These are phyloP conservation scores for Chaenogobius annularis DNA, from an alignment of 2,113 vertebrate species.

Conservation along the genomic window DNA sequence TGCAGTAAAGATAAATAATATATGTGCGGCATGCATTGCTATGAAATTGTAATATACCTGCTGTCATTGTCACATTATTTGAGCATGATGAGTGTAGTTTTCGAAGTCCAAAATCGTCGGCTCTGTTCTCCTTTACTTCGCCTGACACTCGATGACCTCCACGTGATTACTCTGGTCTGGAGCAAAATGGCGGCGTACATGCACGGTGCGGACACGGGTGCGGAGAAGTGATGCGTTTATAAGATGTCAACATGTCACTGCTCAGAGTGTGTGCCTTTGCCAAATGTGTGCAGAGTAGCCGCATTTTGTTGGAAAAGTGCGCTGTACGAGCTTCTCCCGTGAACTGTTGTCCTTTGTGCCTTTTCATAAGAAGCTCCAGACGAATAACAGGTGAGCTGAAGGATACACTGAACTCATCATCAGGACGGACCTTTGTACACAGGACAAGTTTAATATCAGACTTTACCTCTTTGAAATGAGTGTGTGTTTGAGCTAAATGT, in stretches of 20 bases:
- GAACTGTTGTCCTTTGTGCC: conserved; percentile 51
- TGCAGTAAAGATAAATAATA: too few relatives aligned
- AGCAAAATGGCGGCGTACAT: conserved; percentile 71
- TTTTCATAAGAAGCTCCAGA: conserved; percentile 31
- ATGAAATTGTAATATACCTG: background rate
- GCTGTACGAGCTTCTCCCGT: conserved; percentile 17
- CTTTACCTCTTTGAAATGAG: background rate
- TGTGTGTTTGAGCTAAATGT: background rate
- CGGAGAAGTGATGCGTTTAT: conserved; percentile 58
- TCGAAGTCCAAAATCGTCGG: conserved; percentile 19
- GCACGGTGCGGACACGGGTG: conserved; percentile 15
- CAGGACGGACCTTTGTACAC: background rate
- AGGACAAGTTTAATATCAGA: background rate
- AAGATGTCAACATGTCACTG: conserved; percentile 77
- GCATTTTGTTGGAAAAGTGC: conserved; percentile 40
- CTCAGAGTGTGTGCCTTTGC: conserved; percentile 66
- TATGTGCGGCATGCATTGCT: background rate
- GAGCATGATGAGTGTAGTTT: background rate
- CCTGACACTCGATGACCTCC: background rate
- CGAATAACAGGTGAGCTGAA: conserved; percentile 62
- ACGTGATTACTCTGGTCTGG: conserved; percentile 58
- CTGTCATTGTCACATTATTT: background rate
- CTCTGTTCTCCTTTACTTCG: conserved; percentile 32
- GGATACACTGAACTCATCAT: background rate
- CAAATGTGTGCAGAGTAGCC: conserved; percentile 43